These are phyloP conservation scores for Eulemur macaco DNA, from an alignment of 2,113 vertebrate genomes.

Conservation along the genomic window DNA sequence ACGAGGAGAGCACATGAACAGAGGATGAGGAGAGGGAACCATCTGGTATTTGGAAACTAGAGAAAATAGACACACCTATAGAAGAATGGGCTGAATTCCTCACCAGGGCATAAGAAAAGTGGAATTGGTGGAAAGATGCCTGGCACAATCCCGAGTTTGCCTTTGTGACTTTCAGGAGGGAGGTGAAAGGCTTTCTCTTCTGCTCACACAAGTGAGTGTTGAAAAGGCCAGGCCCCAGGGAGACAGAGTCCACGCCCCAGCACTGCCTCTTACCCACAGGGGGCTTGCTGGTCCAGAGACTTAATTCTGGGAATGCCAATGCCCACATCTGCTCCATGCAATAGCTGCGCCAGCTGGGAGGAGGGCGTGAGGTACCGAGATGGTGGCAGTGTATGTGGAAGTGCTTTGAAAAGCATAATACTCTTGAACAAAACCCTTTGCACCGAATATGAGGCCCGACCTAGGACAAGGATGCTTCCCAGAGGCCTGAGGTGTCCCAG, in stretches of 20 bases:
- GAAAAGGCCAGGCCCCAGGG: background rate
- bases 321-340: background rate
- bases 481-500: background rate
- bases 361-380: background rate
- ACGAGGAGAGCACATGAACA: background rate
- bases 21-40: background rate
- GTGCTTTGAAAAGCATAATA: background rate
- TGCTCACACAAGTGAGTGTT: background rate
- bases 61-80: background rate
- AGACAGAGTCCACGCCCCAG: accelerated
- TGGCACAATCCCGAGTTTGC: background rate
- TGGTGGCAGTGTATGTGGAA: accelerated
- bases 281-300: background rate
- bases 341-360: accelerated
- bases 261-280: accelerated
- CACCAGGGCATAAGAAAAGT: background rate
- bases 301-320: background rate
- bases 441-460: background rate
- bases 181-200: background rate
- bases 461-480: background rate
- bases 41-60: background rate
- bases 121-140: background rate
- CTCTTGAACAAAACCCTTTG: background rate
- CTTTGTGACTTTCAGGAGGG: background rate
- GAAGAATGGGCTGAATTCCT: background rate